Evolutionary conservation across 2,113 vertebrate species (phyloP), one percentile per base, ranked within the genome.

Genomic region (Regulus satrapa): DNA sequence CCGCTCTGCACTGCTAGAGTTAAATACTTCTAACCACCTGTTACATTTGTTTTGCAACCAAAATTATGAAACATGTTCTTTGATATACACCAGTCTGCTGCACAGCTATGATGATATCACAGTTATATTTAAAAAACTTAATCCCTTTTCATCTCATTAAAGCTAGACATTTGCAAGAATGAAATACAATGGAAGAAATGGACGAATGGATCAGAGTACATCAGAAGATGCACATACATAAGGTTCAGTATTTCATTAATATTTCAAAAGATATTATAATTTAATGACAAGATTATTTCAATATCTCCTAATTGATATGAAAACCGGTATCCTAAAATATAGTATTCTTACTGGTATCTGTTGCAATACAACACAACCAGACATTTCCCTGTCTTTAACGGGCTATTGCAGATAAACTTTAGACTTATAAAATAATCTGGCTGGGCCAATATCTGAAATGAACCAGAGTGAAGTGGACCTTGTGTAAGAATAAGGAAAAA

Each of bases 91-190:
- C 59, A 86, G 55, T 91, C 36, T 18, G 26, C 51, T 83, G 74
- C 59, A 85, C 1, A 94, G 81, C 78, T 88, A 96, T 45, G 52
- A 97, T 46, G 63, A 18, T 78, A 92, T 66, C 81, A 86, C 31
- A 78, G 46, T 67, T 96, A 78, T 26, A 91, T 82, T 95, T 89
- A 91, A 96, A 85, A 88, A 83, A 43, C n/a, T 25, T 34, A 87
- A 68, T 71, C 69, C 59, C 32, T 88, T 91, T 81, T 73, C 91
- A 36, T 8, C 54, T 89, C 41, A 89, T 77, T 77, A 94, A 91
- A 95, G 79, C 58, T 76, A 93, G 74, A 95, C 38, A 95, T 58
- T 43, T 78, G 41, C 36, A 92, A 90, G 83, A 97, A 97, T 51
- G 25, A 94, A 82, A 61, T 85, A 94, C 73, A 96, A 64, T n/a